Evolutionary conservation across 1,140 invertebrate species (phyloP).

Genomic region (Drosophila pruinosa): DNA sequence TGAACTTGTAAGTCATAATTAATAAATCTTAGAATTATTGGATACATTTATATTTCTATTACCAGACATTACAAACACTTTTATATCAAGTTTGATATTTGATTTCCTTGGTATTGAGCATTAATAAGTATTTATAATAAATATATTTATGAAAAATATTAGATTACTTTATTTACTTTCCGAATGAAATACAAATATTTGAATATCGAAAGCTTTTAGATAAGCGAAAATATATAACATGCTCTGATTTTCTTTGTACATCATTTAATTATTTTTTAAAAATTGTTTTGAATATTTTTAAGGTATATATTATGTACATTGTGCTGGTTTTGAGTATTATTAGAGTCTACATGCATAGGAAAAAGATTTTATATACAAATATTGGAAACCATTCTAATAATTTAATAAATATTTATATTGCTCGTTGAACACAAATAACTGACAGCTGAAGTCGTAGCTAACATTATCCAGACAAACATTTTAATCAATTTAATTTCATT

Average conservation of each 20-base stretch:
- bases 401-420: neutral
- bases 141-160: too few species aligned
- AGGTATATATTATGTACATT: neutral
- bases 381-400: too few species aligned
- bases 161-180: neutral
- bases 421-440: neutral
- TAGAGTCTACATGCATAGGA: neutral
- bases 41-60: neutral
- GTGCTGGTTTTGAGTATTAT: neutral
- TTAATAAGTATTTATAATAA: neutral
- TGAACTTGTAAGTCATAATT: conserved; percentile 8
- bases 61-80: neutral
- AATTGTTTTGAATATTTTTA: neutral
- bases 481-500: conserved; percentile 70
- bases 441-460: neutral
- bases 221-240: neutral
- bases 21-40: conserved; percentile 7
- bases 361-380: neutral
- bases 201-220: too few species aligned
- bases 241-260: neutral
- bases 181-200: neutral
- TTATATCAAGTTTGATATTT: neutral
- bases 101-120: neutral
- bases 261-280: too few species aligned
- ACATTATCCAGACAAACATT: conserved; percentile 57